Base-by-base conservation (phyloP, 2,113 vertebrate genomes). In the Lepus europaeus region DNA sequence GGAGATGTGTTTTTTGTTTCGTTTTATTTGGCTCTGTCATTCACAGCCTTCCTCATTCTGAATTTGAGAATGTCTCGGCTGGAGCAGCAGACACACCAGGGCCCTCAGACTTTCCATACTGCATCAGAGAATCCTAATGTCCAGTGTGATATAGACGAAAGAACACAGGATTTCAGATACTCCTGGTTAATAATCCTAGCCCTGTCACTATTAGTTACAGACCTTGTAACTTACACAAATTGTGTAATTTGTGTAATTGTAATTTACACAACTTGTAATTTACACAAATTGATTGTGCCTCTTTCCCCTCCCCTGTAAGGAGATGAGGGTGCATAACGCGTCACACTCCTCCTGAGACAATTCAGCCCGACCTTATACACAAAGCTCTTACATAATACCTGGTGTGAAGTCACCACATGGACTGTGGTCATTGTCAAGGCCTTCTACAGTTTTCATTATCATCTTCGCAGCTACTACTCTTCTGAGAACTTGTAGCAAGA, bases 401-500 rank as follows among this genome's bases (percentile, higher is more conserved):
- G 3, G 25, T 31, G 33, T 31, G 64, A 63, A 39, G 89, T 31
- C 66, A 17, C 7, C 23, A 29, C 33, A 49, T 72, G 53, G 23
- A 64, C 25, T 64, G 63, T n/a, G 56, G 25, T 64, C 36, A 79
- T 3, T 19, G n/a, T 63, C 68, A 64, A n/a, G 17, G 23, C 17
- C 4, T 59, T 81, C 87, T 72, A 45, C 45, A 33, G 23, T n/a
- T 39, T 56, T 66, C 17, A 16, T 73, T 56, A 70, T 68, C 76
- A 51, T n/a, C 64, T 27, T 22, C 27, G 59, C 19, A 59, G 66
- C 39, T 72, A 90, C 51, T 56, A 39, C 56, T 70, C 70, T 39
- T 82, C 73, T 73, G 6, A 87, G 61, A 53, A 17, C 81, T 86
- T 64, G n/a, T 64, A 83, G 11, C 39, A 77, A 95, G 39, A 82